Base-by-base conservation (phyloP, 2,797 vertebrate genomes). In the Sylvilagus floridanus region DNA sequence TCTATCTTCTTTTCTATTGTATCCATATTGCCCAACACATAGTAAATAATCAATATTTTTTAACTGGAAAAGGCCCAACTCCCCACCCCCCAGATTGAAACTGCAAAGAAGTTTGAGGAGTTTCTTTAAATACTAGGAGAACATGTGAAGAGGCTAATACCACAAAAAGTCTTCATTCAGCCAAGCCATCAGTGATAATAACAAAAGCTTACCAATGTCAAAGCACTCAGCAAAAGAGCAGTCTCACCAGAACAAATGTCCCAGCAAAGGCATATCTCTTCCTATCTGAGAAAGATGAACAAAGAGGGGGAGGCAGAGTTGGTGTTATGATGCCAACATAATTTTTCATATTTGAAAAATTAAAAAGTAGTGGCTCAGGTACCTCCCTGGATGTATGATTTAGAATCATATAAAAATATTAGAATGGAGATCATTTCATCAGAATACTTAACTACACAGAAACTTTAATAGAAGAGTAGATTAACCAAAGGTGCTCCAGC, bases 241-340 rank as follows among this genome's bases (percentile, higher is more conserved):
- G 13, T 75, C 68, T 78, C 88, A 86, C 50, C 57, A 83, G 37
- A 82, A 12, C 63, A 91, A 54, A 81, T 93, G 35, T 75, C 22
- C 52, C 17, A 65, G 21, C 21, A 84, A 8, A 87, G 21, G 65
- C 52, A 83, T 87, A 35, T 54, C 28, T 94, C 73, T 83, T 84
- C 54, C 30, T 79, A 42, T 50, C 65, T 87, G 7, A 78, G 52
- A 84, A 32, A 37, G 11, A 7, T 32, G 9, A 96, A 26, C 30
- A 62, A 57, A 57, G 14, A 21, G 52, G 22, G 62, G 21, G 69
- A 89, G 37, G 68, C 50, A 72, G 24, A 62, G 2, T 78, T 16
- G 72, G 73, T 60, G 35, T 57, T 73, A 13, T 91, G n/a, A 82
- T 26, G 77, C 73, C 17, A 57, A 72, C 8, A 52, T 13, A 4